Percentiles rank a stretch among this genome's conserved stretches.
Conservation (phyloP, 2,797 vertebrate genomes). For the Heliangelus exortis region DNA sequence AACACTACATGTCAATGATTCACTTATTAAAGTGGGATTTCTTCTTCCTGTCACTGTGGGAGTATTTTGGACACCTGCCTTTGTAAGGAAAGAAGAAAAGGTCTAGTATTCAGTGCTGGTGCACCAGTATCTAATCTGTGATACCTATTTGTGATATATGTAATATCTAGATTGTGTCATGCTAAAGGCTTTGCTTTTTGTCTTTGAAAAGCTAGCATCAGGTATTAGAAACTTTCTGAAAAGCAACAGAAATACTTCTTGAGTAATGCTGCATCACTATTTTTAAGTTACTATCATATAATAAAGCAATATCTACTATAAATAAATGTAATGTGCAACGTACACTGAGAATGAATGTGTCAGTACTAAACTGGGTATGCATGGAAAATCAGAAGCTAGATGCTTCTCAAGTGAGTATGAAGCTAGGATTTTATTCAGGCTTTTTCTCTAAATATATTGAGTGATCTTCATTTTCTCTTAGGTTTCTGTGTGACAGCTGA, state of each 20-base stretch:
- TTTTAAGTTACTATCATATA: neutral
- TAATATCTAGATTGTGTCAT: neutral
- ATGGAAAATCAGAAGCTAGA: neutral
- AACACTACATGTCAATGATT: fast-evolving
- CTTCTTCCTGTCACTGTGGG: neutral
- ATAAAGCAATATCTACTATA: neutral
- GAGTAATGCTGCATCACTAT: neutral
- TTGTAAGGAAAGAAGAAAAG: neutral
- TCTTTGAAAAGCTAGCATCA: neutral
- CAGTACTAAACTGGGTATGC: neutral
- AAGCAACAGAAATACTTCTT: neutral
- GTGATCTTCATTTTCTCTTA: neutral
- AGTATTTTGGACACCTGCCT: neutral
- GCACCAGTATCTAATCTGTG: neutral
- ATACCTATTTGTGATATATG: neutral
- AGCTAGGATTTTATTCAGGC: neutral
- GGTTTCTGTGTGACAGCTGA: neutral
- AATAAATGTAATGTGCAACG: neutral
- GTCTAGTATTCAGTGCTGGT: neutral
- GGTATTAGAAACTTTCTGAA: neutral
- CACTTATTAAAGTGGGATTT: neutral
- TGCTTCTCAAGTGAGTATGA: neutral
- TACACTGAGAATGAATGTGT: neutral
- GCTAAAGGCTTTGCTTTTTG: neutral
- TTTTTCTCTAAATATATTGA: neutral